Evolutionary conservation across 2,888 invertebrate species (phyloP).

Genomic region (Zele albiditarsus): DNA sequence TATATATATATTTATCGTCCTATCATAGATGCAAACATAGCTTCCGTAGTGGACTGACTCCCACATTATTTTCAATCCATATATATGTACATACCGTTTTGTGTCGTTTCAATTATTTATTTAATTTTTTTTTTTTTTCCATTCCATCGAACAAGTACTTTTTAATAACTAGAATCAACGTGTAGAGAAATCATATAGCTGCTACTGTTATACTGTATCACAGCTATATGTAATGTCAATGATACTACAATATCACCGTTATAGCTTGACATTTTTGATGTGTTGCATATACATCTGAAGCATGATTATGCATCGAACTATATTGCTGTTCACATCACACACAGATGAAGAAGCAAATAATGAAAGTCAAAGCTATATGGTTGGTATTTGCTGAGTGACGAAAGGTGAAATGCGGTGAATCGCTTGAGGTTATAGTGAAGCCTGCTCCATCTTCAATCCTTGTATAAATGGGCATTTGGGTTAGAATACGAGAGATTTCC

Average conservation of each 20-base stretch:
- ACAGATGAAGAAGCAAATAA: not conserved
- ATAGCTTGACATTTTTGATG: no score
- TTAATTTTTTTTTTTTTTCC: not conserved
- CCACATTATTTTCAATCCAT: not conserved
- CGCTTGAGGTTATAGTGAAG: not conserved
- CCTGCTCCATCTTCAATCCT: not conserved
- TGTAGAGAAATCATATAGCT: no score
- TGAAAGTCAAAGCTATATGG: not conserved
- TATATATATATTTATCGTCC: no score
- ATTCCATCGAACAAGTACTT: no score
- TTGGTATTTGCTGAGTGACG: not conserved
- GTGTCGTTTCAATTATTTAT: not conserved
- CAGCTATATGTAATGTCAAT: no score
- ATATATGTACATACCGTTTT: not conserved
- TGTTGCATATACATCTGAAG: no score
- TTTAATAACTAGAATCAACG: no score
- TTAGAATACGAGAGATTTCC: not conserved
- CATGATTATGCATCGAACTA: no score
- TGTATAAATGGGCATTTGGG: not conserved
- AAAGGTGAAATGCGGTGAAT: not conserved
- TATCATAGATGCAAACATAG: slow-evolving; percentile 61
- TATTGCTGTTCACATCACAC: no score
- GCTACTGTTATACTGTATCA: no score
- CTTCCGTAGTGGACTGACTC: slow-evolving; percentile 43
- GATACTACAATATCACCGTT: no score